Evolutionary conservation across 2,888 invertebrate genomes (phyloP).

Genomic region (Serrognathus titanus): DNA sequence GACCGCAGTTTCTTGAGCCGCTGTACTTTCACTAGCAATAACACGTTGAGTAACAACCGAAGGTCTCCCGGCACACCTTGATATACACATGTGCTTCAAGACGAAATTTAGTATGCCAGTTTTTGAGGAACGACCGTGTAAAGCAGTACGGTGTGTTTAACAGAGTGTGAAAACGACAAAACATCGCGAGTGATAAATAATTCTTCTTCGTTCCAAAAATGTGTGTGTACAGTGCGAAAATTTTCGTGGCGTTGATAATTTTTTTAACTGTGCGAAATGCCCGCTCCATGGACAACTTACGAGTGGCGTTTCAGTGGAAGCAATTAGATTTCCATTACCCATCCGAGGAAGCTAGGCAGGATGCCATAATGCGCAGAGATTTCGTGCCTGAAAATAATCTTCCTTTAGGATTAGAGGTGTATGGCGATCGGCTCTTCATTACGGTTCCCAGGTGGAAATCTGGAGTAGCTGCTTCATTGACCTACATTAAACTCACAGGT

Average conservation of each 20-base stretch:
- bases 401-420: constrained; percentile 72
- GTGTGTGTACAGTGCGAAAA: not conserved
- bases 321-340: constrained; percentile 68
- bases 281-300: constrained; percentile 62
- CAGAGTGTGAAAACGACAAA: not conserved
- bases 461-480: constrained; percentile 73
- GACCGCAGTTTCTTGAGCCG: constrained; percentile 2
- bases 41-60: constrained; percentile 19
- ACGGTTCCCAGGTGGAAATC: constrained; percentile 72
- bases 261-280: not conserved
- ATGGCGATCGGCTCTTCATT: constrained; percentile 64
- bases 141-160: too few relatives aligned
- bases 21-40: constrained; percentile 18
- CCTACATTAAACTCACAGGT: constrained; percentile 71
- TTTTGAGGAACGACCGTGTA: not conserved
- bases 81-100: constrained; percentile 1
- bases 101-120: not conserved
- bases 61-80: constrained; percentile 20
- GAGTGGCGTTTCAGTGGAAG: constrained; percentile 70
- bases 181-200: not conserved
- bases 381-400: constrained; percentile 70
- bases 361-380: constrained; percentile 57
- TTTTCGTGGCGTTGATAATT: not conserved
- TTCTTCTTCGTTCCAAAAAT: not conserved
- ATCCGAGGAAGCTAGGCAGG: constrained; percentile 53